These are phyloP conservation scores for Agonopterix alstromeriana DNA, from an alignment of 2,888 invertebrate species.

Conservation along the genomic window DNA sequence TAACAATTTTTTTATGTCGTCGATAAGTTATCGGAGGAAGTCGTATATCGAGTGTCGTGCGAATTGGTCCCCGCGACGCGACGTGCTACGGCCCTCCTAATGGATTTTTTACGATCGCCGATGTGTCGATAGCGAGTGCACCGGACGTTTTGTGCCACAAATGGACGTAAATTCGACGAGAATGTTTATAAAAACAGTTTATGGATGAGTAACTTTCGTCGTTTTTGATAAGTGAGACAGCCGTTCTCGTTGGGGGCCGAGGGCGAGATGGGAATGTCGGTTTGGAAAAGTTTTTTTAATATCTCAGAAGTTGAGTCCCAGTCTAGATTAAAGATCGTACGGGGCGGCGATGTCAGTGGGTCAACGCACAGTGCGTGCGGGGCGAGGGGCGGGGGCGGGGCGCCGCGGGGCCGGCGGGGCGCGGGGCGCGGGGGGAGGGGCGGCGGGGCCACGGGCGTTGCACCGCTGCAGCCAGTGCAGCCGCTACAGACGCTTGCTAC, in stretches of 20 bases:
- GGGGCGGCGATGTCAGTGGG: slow-evolving; percentile 63
- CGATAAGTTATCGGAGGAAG: slow-evolving; percentile 17
- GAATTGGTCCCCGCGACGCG: background rate
- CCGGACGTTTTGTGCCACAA: slow-evolving; percentile 15
- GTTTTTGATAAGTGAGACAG: background rate
- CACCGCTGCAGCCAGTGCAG: slow-evolving; percentile 67
- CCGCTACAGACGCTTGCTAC: slow-evolving; percentile 42
- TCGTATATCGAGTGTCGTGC: slow-evolving; percentile 18
- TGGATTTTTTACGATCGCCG: slow-evolving; percentile 27
- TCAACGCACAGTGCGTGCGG: slow-evolving; percentile 72
- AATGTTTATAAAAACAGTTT: background rate
- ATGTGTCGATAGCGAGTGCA: slow-evolving; percentile 21
- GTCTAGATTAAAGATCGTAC: slow-evolving; percentile 71
- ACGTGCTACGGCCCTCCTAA: slow-evolving; percentile 11
- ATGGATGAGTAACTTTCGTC: background rate
- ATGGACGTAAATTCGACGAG: background rate
- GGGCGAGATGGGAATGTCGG: slow-evolving; percentile 11
- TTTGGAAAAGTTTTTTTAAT: background rate
- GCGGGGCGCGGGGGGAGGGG: slow-evolving; percentile 26
- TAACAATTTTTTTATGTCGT: background rate
- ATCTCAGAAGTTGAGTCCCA: slow-evolving; percentile 23
- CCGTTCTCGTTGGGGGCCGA: slow-evolving; percentile 7
- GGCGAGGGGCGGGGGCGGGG: slow-evolving; percentile 27
- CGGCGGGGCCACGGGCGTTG: slow-evolving; percentile 32
- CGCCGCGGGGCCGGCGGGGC: slow-evolving; percentile 60